A percentile compares a stretch with the other conserved stretches of the same genome.
These are phyloP conservation scores for Gisinianus flammeolus DNA, from an alignment of 2,888 invertebrate genomes.

Conservation along the genomic window DNA sequence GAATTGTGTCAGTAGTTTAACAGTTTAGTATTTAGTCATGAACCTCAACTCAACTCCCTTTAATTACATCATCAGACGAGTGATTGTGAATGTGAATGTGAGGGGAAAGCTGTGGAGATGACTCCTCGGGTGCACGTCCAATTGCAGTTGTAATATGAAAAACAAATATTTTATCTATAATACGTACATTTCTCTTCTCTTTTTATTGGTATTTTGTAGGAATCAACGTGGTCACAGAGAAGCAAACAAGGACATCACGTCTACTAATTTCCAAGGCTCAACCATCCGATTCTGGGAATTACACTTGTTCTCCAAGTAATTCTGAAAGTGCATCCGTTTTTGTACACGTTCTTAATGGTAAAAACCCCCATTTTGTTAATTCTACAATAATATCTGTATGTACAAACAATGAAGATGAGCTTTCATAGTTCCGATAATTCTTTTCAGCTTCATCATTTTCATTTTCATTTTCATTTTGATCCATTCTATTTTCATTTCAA, in stretches of 20 bases:
- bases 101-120: too few species aligned
- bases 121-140: too few species aligned
- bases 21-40: too few species aligned
- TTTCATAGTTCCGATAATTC: too few species aligned
- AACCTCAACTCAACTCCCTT: too few species aligned
- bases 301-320: constrained; percentile 72
- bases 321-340: constrained; percentile 81
- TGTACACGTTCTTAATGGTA: constrained; percentile 81
- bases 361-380: constrained; percentile 47
- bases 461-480: neutral
- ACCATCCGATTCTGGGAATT: constrained; percentile 81
- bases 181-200: too few species aligned
- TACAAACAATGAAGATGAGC: neutral
- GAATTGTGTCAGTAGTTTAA: too few species aligned
- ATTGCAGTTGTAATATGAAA: too few species aligned
- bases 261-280: constrained; percentile 84
- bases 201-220: constrained; percentile 60
- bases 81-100: too few species aligned
- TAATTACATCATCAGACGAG: too few species aligned
- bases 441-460: neutral
- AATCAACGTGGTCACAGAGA: constrained; percentile 85
- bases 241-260: constrained; percentile 80
- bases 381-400: neutral
- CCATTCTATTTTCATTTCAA: neutral
- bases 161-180: too few species aligned